Conservation (phyloP, 2,113 vertebrate genomes). For the Choloepus hoffmanni region DNA sequence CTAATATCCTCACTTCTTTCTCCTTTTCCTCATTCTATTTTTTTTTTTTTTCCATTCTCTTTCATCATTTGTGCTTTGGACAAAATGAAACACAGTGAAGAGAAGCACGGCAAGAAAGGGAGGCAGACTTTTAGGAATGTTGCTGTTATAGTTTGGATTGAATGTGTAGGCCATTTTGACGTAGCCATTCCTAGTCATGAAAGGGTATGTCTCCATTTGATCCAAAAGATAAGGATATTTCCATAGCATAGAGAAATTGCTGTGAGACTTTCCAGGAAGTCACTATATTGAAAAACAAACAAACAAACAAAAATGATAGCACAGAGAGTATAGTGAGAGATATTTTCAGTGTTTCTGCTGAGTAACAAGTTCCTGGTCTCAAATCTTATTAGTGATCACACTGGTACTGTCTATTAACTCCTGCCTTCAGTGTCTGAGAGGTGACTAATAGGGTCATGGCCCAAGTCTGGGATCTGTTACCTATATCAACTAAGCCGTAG, state of each 20-base stretch:
- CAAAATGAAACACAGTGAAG: not conserved
- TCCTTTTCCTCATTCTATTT: not conserved
- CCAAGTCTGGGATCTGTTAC: not conserved
- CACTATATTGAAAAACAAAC: not conserved
- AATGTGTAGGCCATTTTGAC: not conserved
- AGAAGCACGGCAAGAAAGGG: not conserved
- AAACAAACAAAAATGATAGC: not conserved
- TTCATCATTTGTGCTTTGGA: not conserved
- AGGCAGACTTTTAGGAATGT: not conserved
- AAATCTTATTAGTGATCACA: not conserved
- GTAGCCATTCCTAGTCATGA: not conserved
- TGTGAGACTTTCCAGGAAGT: slow-evolving; percentile 53
- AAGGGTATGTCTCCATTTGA: slow-evolving; percentile 22
- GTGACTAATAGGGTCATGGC: not conserved
- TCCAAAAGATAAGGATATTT: slow-evolving; percentile 46
- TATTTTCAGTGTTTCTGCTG: slow-evolving; percentile 41
- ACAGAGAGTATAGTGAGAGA: slow-evolving; percentile 10
- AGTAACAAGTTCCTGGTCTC: not conserved
- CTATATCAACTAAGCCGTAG: not conserved
- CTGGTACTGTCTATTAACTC: not conserved
- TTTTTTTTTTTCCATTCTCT: not conserved
- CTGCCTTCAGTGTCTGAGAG: not conserved
- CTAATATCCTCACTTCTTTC: not conserved
- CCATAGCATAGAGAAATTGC: slow-evolving; percentile 45
- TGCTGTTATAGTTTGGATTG: not conserved